These are phyloP conservation scores for Drosophila kanapiae DNA, from an alignment of 1,140 invertebrate genomes.

Conservation along the genomic window DNA sequence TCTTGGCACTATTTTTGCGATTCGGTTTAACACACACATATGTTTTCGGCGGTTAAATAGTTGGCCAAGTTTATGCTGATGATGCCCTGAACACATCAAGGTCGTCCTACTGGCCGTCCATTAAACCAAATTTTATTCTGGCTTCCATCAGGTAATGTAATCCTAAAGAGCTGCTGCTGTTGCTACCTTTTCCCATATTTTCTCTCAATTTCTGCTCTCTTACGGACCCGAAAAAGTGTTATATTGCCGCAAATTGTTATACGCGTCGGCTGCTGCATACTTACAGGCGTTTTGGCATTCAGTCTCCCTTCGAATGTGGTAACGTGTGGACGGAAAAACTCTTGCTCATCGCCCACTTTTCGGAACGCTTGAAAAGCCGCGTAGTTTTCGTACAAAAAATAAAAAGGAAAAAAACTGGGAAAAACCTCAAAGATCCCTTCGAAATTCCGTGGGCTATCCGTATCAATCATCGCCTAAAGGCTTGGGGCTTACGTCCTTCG, in stretches of 20 bases:
- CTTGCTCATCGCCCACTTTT: slow-evolving; percentile 23
- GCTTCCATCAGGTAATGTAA: slow-evolving; percentile 41
- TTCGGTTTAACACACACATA: slow-evolving; percentile 24
- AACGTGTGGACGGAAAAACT: slow-evolving; percentile 50
- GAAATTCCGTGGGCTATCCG: slow-evolving; percentile 26
- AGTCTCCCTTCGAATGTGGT: slow-evolving; percentile 75
- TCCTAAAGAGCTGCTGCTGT: slow-evolving; percentile 15
- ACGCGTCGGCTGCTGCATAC: slow-evolving; percentile 63
- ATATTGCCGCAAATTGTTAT: slow-evolving; percentile 29
- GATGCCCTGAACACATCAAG: slow-evolving; percentile 27
- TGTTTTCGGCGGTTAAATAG: slow-evolving; percentile 28
- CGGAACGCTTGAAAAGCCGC: slow-evolving; percentile 28
- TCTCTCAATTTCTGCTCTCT: slow-evolving; percentile 14
- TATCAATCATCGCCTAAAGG: slow-evolving; percentile 46
- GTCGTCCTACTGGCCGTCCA: slow-evolving; percentile 28
- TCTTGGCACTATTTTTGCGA: slow-evolving; percentile 8
- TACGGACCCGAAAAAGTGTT: slow-evolving; percentile 3
- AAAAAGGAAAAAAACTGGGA: slow-evolving; percentile 2
- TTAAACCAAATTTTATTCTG: slow-evolving; percentile 48
- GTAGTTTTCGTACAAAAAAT: slow-evolving; percentile 30
- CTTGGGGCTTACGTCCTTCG: slow-evolving; percentile 22
- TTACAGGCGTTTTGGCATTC: slow-evolving; percentile 56
- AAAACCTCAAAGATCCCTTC: slow-evolving; percentile 7
- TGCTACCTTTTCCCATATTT: background rate
- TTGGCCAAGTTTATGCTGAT: slow-evolving; percentile 54